Conservation (phyloP, 2,113 vertebrate genomes). For the Suricata suricatta region DNA sequence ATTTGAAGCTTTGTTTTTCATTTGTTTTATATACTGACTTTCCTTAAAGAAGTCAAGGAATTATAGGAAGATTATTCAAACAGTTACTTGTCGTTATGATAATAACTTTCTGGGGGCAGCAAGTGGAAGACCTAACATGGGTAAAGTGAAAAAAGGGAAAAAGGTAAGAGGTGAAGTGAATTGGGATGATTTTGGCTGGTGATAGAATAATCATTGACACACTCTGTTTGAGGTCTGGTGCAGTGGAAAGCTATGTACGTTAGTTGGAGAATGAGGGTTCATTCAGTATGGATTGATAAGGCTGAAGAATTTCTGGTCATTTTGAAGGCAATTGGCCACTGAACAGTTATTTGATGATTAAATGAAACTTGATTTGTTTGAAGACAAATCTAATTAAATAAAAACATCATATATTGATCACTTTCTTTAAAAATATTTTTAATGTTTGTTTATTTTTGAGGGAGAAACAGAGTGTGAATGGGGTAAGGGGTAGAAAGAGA, state of each 20-base stretch:
- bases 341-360: background rate
- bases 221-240: background rate
- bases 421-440: background rate
- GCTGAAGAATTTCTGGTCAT: background rate
- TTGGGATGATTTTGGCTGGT: background rate
- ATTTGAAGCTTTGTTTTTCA: slow-evolving; percentile 46
- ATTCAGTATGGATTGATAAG: background rate
- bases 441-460: too few relatives aligned
- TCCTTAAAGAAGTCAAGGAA: slow-evolving; percentile 2
- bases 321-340: background rate
- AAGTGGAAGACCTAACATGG: background rate
- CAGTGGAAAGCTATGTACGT: background rate
- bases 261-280: background rate
- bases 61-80: slow-evolving; percentile 38
- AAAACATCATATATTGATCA: background rate
- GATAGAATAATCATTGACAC: background rate
- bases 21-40: slow-evolving; percentile 51
- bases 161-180: background rate
- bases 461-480: too few relatives aligned
- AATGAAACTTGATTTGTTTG: background rate
- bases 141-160: slow-evolving; percentile 32
- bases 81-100: background rate
- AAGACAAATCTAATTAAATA: background rate
- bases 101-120: background rate
- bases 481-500: too few relatives aligned